Base-by-base conservation (phyloP, 2,113 vertebrate genomes). In the Malaclemys terrapin region DNA sequence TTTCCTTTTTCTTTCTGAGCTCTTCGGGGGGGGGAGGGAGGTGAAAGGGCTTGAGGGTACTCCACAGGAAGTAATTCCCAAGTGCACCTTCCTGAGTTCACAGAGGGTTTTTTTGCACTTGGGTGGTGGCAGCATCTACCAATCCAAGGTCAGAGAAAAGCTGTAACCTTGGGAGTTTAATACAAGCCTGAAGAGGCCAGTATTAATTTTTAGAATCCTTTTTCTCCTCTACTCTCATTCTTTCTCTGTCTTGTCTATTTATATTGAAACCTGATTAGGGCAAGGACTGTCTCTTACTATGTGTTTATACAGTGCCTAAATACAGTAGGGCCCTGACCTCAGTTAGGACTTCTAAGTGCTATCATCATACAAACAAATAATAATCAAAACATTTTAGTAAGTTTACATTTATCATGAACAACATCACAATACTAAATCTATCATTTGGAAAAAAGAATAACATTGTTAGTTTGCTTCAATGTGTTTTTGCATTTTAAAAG, bases 1-100 rank as follows among this genome's bases (percentile, higher is more conserved):
- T 50, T 50, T 50, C 50, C 50, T 50, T 50, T 50, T 50, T 50
- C 50, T 50, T 50, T 50, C 50, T 50, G 13, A 50, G 50, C 50
- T 50, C 50, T 50, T 50, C 14, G 4, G 13, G 4, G 50, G 14
- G 50, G 1, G 50, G 13, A 13, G 2, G 13, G 1, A 4, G 13
- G 13, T 50, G 50, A 50, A 50, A 50, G 14, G 50, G 4, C 50
- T 50, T 50, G 50, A 50, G 50, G 50, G 50, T 50, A 50, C 50
- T 13, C 50, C 50, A 50, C 50, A 50, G 50, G 50, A 50, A 50
- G 50, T 14, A 50, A 50, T 50, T 50, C 50, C 50, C 50, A 50
- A 16, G 50, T 50, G 50, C 13, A 50, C 50, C 4, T 50, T 50
- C 50, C 50, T 50, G 45, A 47, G 45, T 47, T 47, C 45, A 47